Evolutionary conservation across 2,888 invertebrate genomes (phyloP).

Genomic region (Germaria angustata): DNA sequence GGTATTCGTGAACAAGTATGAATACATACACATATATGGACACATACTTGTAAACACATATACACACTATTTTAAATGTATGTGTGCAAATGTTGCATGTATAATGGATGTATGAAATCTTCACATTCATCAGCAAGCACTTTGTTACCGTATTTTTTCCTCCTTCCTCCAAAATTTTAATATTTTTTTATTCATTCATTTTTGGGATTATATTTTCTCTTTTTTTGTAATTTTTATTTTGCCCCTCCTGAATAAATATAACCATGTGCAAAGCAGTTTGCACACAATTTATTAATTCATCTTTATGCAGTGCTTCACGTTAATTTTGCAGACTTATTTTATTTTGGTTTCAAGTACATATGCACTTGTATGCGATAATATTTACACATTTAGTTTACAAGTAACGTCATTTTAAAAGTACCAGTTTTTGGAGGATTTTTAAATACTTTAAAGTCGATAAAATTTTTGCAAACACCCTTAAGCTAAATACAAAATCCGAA

Average conservation of each 20-base stretch:
- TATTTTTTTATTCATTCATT: constrained; percentile 30
- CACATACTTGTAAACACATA: neutral
- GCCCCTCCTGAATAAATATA: constrained; percentile 44
- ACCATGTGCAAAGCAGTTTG: constrained; percentile 59
- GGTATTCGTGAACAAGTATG: constrained; percentile 55
- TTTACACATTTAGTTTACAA: neutral
- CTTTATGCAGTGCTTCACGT: constrained; percentile 53
- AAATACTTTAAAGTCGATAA: no score
- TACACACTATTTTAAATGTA: no score
- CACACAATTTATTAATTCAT: constrained; percentile 64
- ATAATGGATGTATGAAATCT: constrained; percentile 12
- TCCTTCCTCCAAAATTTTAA: neutral
- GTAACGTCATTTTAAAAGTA: no score
- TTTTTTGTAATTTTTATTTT: constrained; percentile 38
- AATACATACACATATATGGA: neutral
- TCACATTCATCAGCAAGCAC: constrained; percentile 55
- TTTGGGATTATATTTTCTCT: neutral
- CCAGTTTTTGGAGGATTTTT: no score
- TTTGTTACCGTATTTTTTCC: constrained; percentile 35
- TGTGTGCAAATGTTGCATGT: constrained; percentile 7
- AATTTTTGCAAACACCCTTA: no score
- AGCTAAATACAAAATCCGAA: no score
- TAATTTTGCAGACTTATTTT: constrained; percentile 10
- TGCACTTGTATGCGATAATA: constrained; percentile 7
- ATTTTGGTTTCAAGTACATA: neutral